Evolutionary conservation across 2,797 vertebrate species (phyloP).

Genomic region (Otolemur crassicaudatus): DNA sequence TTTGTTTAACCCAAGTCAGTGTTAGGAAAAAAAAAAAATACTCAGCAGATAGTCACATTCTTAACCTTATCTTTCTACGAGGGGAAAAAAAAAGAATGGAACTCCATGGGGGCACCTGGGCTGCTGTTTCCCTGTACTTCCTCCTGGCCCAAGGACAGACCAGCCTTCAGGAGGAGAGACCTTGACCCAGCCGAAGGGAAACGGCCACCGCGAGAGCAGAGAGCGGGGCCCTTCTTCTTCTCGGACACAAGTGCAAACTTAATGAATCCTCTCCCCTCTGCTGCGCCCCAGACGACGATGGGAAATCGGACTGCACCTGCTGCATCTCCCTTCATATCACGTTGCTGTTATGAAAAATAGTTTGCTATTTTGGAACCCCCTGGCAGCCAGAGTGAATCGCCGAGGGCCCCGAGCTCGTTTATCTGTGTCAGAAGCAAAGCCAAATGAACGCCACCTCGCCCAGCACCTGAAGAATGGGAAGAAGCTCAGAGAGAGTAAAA

Average conservation of each 20-base stretch:
- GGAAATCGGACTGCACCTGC: conserved; percentile 96
- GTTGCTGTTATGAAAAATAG: conserved; percentile 99
- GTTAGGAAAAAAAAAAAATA: not conserved
- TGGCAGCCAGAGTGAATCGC: conserved; percentile 98
- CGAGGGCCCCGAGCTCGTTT: conserved; percentile 99
- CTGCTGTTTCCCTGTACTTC: not conserved
- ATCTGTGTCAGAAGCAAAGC: conserved; percentile 99
- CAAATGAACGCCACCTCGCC: conserved; percentile 97
- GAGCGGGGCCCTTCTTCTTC: conserved; percentile 78
- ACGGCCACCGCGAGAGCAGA: conserved; percentile 66
- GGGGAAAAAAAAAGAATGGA: not conserved
- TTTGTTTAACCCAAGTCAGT: conserved; percentile 55
- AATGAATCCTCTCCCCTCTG: conserved; percentile 93
- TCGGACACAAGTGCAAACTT: conserved; percentile 88
- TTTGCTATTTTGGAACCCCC: conserved; percentile 99
- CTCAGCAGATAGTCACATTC: conserved; percentile 9
- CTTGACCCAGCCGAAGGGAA: conserved; percentile 83
- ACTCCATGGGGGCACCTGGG: not conserved
- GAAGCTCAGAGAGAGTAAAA: conserved; percentile 95
- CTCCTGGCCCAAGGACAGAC: conserved; percentile 47
- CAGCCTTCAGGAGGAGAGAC: conserved; percentile 64
- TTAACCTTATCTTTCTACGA: conserved; percentile 53
- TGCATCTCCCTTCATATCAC: conserved; percentile 97
- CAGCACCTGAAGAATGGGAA: conserved; percentile 97
- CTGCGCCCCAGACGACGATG: conserved; percentile 89